Conservation (phyloP, 2,888 invertebrate species). For the Heliconius aoede region DNA sequence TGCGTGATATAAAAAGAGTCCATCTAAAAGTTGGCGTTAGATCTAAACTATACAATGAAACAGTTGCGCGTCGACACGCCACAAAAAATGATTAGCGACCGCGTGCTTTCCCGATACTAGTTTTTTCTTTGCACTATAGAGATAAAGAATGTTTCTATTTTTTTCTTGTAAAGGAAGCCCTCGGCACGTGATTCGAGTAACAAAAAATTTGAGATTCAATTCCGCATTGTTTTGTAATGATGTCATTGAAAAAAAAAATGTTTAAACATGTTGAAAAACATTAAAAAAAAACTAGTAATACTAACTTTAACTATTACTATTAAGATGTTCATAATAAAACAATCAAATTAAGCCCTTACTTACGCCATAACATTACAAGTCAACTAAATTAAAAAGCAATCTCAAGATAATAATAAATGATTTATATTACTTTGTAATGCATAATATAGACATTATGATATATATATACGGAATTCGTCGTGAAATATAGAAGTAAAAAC, state of each 20-base stretch:
- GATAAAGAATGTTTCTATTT: slow-evolving; percentile 12
- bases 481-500: slow-evolving; percentile 47
- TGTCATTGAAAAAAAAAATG: neutral
- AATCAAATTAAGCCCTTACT: neutral
- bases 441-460: slow-evolving; percentile 2
- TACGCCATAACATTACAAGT: neutral
- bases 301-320: neutral
- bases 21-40: slow-evolving; percentile 34
- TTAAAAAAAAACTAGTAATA: neutral
- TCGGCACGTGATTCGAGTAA: slow-evolving; percentile 12
- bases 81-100: slow-evolving; percentile 41
- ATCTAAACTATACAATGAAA: slow-evolving; percentile 33
- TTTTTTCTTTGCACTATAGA: slow-evolving; percentile 28
- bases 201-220: slow-evolving; percentile 3
- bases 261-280: neutral
- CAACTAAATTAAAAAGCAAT: slow-evolving; percentile 2
- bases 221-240: slow-evolving; percentile 4
- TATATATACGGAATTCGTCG: slow-evolving; percentile 45
- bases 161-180: slow-evolving; percentile 24
- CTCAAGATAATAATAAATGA: neutral
- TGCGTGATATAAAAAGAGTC: slow-evolving; percentile 4
- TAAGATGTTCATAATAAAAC: neutral
- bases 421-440: neutral
- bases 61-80: slow-evolving; percentile 24
- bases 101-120: slow-evolving; percentile 38